phyloP scores from a whole-genome alignment of 2,113 vertebrate genomes.

The Mugil cephalus region DNA sequence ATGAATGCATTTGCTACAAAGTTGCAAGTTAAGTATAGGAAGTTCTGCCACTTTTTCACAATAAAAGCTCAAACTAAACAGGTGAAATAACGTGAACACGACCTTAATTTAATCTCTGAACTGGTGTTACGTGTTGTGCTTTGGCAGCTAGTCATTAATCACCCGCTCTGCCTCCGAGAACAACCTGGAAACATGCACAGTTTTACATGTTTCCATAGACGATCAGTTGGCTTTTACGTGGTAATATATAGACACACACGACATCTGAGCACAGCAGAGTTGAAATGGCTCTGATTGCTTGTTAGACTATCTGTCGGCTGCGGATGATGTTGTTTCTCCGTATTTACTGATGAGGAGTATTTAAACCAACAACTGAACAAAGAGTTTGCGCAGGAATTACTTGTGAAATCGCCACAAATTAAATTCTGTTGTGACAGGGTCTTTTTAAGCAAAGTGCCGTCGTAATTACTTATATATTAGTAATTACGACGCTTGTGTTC shows the following conservation, averaged over 20 bases:
- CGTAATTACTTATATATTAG: no score
- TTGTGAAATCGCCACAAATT: no score
- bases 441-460: no score
- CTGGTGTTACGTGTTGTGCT: conserved; percentile 42
- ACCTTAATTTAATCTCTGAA: conserved; percentile 46
- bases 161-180: conserved; percentile 10
- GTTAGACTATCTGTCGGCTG: no score
- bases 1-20: neutral
- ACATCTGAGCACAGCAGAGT: no score
- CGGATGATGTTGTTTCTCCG: no score
- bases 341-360: no score
- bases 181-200: conserved; percentile 27
- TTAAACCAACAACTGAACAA: no score
- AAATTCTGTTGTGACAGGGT: no score
- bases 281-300: no score
- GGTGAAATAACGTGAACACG: conserved; percentile 29
- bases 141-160: conserved; percentile 68
- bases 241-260: no score
- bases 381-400: no score
- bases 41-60: neutral
- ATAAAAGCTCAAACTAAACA: conserved; percentile 15
- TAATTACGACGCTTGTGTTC: neutral
- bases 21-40: neutral
- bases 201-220: conserved; percentile 37
- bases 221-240: neutral